Evolutionary conservation across 2,797 vertebrate species (phyloP).

Genomic region (Cyprinella venusta): DNA sequence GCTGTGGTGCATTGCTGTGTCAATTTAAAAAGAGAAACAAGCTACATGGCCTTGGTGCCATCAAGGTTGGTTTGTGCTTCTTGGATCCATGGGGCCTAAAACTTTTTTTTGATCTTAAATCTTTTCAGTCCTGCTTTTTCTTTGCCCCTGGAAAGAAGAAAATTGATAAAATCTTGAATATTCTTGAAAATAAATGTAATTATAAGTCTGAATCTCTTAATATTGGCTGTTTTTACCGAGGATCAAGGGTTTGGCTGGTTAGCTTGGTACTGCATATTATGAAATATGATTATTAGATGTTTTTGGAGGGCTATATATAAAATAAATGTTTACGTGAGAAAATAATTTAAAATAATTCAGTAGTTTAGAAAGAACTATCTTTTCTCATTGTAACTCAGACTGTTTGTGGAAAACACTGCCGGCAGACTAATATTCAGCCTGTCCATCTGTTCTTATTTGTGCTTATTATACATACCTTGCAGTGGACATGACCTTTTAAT

Average conservation of each 20-base stretch:
- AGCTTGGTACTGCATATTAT: too few relatives aligned
- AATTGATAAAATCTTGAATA: not conserved
- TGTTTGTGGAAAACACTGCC: not conserved
- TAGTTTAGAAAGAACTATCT: not conserved
- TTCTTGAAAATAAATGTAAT: not conserved
- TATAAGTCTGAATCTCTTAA: not conserved
- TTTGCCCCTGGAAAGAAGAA: not conserved
- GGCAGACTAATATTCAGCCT: not conserved
- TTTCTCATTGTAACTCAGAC: not conserved
- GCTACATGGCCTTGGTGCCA: conserved; percentile 39
- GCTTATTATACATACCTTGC: conserved; percentile 8
- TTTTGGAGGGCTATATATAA: too few relatives aligned
- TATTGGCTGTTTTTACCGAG: not conserved
- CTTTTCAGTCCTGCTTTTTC: not conserved
- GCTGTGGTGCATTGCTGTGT: conserved; percentile 33
- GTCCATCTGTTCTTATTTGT: conserved; percentile 12
- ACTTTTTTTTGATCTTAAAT: conserved; percentile 9
- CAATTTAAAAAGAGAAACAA: conserved; percentile 28
- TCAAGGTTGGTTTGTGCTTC: conserved; percentile 12
- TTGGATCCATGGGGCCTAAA: not conserved
- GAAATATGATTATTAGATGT: too few relatives aligned
- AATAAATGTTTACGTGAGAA: not conserved
- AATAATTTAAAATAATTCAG: not conserved
- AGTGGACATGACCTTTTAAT: conserved; percentile 37
- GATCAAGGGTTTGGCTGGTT: not conserved